phyloP scores from a whole-genome alignment of 2,888 invertebrate genomes.

The Oxyteleia sp. region DNA sequence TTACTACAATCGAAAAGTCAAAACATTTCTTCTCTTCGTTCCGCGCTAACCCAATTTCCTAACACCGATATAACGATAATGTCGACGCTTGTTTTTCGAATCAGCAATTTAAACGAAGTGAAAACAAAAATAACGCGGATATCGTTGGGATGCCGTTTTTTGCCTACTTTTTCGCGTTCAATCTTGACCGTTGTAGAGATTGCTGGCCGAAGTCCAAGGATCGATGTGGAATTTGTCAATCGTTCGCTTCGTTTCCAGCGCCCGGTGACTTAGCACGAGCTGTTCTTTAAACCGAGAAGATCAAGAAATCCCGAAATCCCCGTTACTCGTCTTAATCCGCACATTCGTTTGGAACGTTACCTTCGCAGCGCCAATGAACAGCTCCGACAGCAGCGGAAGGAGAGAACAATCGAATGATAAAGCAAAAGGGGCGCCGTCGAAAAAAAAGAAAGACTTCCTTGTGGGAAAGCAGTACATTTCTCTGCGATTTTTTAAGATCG shows the following conservation, averaged over 20 bases:
- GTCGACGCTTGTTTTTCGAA: constrained; percentile 31
- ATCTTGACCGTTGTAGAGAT: constrained; percentile 74
- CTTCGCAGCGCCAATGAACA: constrained; percentile 49
- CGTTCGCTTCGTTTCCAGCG: constrained; percentile 71
- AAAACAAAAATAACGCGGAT: constrained; percentile 33
- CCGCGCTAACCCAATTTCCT: not conserved
- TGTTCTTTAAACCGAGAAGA: constrained; percentile 72
- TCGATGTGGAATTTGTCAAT: constrained; percentile 82
- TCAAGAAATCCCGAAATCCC: constrained; percentile 75
- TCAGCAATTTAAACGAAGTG: constrained; percentile 43
- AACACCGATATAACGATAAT: constrained; percentile 13
- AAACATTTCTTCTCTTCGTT: not conserved
- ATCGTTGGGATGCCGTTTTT: constrained; percentile 15
- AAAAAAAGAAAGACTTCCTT: constrained; percentile 34
- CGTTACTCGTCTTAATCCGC: constrained; percentile 80
- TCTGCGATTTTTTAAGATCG: too few relatives aligned
- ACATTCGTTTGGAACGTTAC: constrained; percentile 78
- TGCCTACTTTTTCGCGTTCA: constrained; percentile 6
- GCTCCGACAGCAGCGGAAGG: constrained; percentile 50
- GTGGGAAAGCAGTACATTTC: constrained; percentile 39
- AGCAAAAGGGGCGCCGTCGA: constrained; percentile 53
- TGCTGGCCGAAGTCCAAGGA: constrained; percentile 80
- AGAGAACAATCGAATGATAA: constrained; percentile 70
- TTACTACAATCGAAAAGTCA: too few relatives aligned
- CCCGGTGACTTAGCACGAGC: constrained; percentile 61